These are phyloP conservation scores for Hippoglossus stenolepis DNA, from an alignment of 2,113 vertebrate genomes.

Conservation along the genomic window DNA sequence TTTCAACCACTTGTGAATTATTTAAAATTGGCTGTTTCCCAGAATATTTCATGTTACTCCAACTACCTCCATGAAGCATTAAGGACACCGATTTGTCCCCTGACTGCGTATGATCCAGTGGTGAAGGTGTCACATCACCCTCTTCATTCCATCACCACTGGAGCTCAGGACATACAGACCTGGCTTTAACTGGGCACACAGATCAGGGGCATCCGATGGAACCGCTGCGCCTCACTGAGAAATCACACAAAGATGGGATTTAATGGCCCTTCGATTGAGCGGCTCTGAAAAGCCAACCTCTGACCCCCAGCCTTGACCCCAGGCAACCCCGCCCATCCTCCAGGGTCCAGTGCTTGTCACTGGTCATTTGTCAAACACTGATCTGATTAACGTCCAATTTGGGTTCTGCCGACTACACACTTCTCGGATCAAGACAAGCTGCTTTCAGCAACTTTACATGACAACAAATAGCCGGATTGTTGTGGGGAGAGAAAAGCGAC, in stretches of 20 bases:
- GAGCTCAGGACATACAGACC: neutral
- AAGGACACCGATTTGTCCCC: neutral
- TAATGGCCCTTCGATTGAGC: constrained; percentile 82
- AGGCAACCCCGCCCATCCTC: constrained; percentile 70
- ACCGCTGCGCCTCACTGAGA: constrained; percentile 44
- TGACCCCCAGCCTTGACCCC: constrained; percentile 73
- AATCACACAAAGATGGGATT: constrained; percentile 79
- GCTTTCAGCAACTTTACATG: constrained; percentile 75
- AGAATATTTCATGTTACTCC: neutral
- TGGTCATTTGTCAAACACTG: constrained; percentile 82
- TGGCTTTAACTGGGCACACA: constrained; percentile 8
- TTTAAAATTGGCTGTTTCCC: neutral
- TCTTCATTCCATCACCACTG: constrained; percentile 11
- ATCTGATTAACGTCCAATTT: constrained; percentile 81
- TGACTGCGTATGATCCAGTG: neutral
- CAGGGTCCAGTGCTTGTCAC: constrained; percentile 74
- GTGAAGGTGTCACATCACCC: neutral
- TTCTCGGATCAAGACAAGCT: constrained; percentile 67
- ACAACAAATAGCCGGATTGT: constrained; percentile 74
- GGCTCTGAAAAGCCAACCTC: constrained; percentile 77
- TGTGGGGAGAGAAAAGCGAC: constrained; percentile 30
- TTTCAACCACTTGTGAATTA: too few species aligned
- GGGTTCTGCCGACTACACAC: constrained; percentile 73
- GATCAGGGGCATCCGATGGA: constrained; percentile 36
- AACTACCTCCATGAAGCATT: neutral